Percentiles rank a stretch among this genome's conserved stretches.
These are phyloP conservation scores for Sternotherus odoratus DNA, from an alignment of 2,797 vertebrate genomes.

Conservation along the genomic window DNA sequence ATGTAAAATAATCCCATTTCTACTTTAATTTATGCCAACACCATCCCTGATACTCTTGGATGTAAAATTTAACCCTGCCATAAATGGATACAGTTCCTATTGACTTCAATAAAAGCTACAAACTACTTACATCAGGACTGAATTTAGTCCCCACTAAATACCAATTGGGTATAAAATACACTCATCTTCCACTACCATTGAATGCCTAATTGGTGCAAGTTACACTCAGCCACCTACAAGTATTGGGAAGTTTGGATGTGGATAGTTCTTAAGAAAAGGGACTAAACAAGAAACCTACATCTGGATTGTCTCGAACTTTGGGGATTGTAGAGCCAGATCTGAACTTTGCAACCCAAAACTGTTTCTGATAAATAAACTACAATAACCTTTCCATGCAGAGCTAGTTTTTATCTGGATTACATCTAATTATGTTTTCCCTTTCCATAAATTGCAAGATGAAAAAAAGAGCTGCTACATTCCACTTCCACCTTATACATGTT, in stretches of 20 bases:
- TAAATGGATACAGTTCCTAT: neutral
- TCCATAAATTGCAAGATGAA: neutral
- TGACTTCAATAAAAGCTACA: neutral
- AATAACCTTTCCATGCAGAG: neutral
- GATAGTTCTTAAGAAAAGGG: neutral
- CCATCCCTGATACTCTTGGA: neutral
- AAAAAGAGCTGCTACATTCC: slow-evolving; percentile 10
- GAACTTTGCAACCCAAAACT: neutral
- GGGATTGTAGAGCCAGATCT: neutral
- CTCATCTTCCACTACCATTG: neutral
- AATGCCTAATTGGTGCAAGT: neutral
- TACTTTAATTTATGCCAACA: neutral
- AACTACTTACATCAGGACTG: neutral
- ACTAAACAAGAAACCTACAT: neutral
- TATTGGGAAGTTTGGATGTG: neutral
- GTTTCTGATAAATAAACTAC: neutral
- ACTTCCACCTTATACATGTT: neutral
- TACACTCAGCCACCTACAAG: neutral
- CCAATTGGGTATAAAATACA: neutral
- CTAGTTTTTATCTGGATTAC: neutral
- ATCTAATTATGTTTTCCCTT: neutral
- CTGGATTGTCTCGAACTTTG: neutral
- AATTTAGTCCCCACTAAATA: neutral
- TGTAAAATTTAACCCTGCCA: fast-evolving
- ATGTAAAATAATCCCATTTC: neutral